Base-by-base conservation (phyloP, 2,888 invertebrate genomes). In the Leucania comma region DNA sequence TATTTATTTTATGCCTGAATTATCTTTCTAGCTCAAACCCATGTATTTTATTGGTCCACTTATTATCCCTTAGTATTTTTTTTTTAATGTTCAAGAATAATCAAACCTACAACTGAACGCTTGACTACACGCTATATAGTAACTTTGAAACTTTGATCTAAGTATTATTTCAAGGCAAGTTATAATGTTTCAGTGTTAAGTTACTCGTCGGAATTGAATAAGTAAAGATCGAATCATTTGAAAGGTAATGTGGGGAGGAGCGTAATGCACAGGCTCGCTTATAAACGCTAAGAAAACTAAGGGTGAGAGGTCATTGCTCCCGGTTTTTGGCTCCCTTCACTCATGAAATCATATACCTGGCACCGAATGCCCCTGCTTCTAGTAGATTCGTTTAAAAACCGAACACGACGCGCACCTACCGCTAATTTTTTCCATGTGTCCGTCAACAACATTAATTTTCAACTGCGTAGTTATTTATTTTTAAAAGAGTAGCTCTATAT, bases 221-320 rank as follows among this genome's bases (percentile, higher is more conserved):
- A 66, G 69, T 70, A 80, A 75, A 81, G 78, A 87, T 77, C 75
- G 80, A 83, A 86, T 80, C 77, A 86, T 86, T 85, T 80, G 81
- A 85, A 87, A 88, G 85, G 84, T 84, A 85, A 87, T 75, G 78
- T 83, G 80, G 89, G 87, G 89, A 80, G 86, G 88, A 80, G 87
- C 83, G 78, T 80, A 82, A 67, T 78, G 74, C 81, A 80, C 87
- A 89, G 86, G 87, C 86, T 89, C 82, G 80, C 59, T 80, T 70
- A 87, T 88, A 86, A 87, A 89, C 86, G 89, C 87, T 88, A 90
- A 93, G 92, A 92, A 90, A 90, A 86, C 90, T 89, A 91, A 90
- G 95, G 95, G 94, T 92, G 94, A 87, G 88, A 91, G 94, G 93
- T 93, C 92, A 89, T 89, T 90, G 94, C 88, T 87, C 86, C 83